Evolutionary conservation across 2,113 vertebrate species (phyloP).

Genomic region (Mormyrus lacerda): DNA sequence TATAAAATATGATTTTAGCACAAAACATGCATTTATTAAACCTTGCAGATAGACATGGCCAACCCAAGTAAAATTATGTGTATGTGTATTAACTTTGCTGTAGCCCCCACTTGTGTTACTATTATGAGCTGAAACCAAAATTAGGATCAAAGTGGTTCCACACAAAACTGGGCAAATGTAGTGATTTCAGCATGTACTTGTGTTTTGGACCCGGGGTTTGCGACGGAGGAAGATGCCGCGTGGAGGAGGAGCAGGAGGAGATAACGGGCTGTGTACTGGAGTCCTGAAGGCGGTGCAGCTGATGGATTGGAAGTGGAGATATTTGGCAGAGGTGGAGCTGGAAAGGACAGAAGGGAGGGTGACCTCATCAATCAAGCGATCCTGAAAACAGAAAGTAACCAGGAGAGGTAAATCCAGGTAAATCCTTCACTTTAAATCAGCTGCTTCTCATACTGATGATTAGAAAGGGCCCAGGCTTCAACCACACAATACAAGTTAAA

Average conservation of each 20-base stretch:
- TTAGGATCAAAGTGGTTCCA: neutral
- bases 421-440: neutral
- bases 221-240: neutral
- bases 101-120: neutral
- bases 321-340: constrained; percentile 1
- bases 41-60: neutral
- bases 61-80: neutral
- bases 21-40: neutral
- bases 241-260: neutral
- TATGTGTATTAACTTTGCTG: neutral
- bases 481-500: neutral
- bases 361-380: constrained; percentile 18
- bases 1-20: neutral
- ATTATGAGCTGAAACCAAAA: neutral
- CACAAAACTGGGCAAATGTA: neutral
- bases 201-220: neutral
- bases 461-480: neutral
- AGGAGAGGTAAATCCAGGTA: neutral
- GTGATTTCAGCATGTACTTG: neutral
- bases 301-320: constrained; percentile 23
- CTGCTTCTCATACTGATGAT: neutral
- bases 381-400: neutral
- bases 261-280: neutral
- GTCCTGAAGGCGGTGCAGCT: neutral
- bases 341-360: neutral